phyloP scores from a whole-genome alignment of 2,113 vertebrate species.

The Sebastes schlegelii region DNA sequence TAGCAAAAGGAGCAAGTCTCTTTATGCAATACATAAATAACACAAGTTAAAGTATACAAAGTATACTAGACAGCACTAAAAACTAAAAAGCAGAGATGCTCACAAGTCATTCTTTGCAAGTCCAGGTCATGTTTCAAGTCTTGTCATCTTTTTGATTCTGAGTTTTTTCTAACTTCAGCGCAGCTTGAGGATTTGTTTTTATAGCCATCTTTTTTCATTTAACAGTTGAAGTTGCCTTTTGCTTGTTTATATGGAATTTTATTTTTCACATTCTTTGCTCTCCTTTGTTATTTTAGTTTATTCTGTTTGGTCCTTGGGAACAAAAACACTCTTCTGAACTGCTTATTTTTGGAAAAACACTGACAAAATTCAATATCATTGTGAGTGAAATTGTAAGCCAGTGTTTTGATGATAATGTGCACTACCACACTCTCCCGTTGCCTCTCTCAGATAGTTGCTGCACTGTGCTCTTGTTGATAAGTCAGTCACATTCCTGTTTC shows the following conservation, averaged over 20 bases:
- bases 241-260: not conserved
- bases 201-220: too few relatives aligned
- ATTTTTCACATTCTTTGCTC: not conserved
- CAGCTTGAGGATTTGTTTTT: not conserved
- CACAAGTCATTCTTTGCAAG: too few relatives aligned
- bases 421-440: slow-evolving; percentile 18
- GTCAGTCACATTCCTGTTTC: not conserved
- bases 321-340: not conserved
- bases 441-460: not conserved
- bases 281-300: not conserved
- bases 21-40: too few relatives aligned
- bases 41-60: too few relatives aligned
- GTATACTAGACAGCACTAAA: too few relatives aligned
- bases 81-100: too few relatives aligned
- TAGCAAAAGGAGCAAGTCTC: too few relatives aligned
- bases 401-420: slow-evolving; percentile 16
- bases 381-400: not conserved
- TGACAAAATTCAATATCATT: not conserved
- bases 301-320: not conserved
- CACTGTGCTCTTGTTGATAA: slow-evolving; percentile 22
- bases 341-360: not conserved
- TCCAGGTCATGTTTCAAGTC: too few relatives aligned
- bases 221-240: not conserved
- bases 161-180: not conserved
- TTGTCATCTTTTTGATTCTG: not conserved